Evolutionary conservation across 2,113 vertebrate genomes (phyloP).

Genomic region (Petrocephalus zakoni): DNA sequence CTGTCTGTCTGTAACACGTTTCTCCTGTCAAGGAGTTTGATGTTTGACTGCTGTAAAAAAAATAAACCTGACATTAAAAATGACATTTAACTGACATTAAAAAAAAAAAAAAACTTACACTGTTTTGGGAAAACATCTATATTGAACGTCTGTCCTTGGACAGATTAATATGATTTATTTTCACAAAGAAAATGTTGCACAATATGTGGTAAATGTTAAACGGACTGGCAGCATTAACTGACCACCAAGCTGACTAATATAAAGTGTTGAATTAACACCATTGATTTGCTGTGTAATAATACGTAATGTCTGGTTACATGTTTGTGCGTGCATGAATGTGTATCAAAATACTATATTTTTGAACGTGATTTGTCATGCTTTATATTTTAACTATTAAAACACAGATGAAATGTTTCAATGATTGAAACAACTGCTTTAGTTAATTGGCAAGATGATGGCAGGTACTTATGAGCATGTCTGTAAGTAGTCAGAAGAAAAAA

Average conservation of each 20-base stretch:
- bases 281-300: not conserved
- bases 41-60: slow-evolving; percentile 47
- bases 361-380: not conserved
- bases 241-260: not conserved
- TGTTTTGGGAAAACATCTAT: slow-evolving; percentile 4
- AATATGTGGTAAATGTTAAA: not conserved
- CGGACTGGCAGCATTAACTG: not conserved
- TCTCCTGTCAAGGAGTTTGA: slow-evolving; percentile 37
- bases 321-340: slow-evolving; percentile 4
- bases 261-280: slow-evolving; percentile 7
- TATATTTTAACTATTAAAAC: not conserved
- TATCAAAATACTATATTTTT: slow-evolving; percentile 12
- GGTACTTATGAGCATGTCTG: not conserved
- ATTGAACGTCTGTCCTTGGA: not conserved
- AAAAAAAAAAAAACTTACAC: slow-evolving; percentile 13
- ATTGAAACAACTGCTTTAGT: not conserved
- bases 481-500: not conserved
- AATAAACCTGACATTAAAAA: too few species aligned
- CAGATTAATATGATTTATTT: slow-evolving; percentile 7
- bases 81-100: too few species aligned
- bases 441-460: not conserved
- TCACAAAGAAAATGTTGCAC: not conserved
- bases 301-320: not conserved
- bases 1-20: slow-evolving; percentile 43
- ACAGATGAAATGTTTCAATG: not conserved